Evolutionary conservation across 2,888 invertebrate species (phyloP).

Genomic region (Polyploca ridens): DNA sequence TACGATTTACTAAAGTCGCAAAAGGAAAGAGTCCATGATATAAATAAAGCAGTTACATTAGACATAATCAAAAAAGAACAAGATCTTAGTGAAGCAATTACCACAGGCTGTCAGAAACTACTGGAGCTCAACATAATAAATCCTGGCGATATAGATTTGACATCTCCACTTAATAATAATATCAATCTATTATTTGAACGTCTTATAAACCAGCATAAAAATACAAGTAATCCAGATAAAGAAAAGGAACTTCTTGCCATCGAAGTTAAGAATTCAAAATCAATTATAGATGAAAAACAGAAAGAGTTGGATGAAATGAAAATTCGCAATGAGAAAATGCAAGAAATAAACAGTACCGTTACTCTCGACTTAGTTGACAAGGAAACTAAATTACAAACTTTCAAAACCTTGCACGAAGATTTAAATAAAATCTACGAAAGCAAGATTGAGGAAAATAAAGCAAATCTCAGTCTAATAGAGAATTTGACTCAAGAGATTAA

Average conservation of each 20-base stretch:
- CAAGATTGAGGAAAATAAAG: constrained; percentile 53
- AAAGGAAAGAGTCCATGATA: constrained; percentile 66
- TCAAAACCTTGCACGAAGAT: constrained; percentile 45
- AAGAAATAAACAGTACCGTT: constrained; percentile 41
- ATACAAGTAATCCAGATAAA: constrained; percentile 25
- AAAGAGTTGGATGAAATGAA: constrained; percentile 44
- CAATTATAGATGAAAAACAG: constrained; percentile 48
- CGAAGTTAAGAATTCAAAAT: constrained; percentile 49
- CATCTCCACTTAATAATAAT: constrained; percentile 44
- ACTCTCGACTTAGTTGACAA: constrained; percentile 42
- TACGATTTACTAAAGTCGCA: constrained; percentile 56
- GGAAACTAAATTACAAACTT: constrained; percentile 42
- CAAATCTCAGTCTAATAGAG: constrained; percentile 42
- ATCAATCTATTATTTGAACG: constrained; percentile 52
- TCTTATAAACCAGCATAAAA: constrained; percentile 41
- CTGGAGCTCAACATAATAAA: constrained; percentile 47
- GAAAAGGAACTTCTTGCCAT: constrained; percentile 39
- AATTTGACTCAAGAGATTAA: constrained; percentile 54
- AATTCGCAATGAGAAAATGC: constrained; percentile 37
- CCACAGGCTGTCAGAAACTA: constrained; percentile 51
- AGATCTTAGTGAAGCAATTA: constrained; percentile 51
- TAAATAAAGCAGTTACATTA: constrained; percentile 66
- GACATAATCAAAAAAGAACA: constrained; percentile 66
- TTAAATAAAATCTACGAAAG: constrained; percentile 49
- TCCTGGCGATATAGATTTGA: constrained; percentile 43